Base-by-base conservation (phyloP, 2,113 vertebrate species). In the Sarotherodon lohbergeri region DNA sequence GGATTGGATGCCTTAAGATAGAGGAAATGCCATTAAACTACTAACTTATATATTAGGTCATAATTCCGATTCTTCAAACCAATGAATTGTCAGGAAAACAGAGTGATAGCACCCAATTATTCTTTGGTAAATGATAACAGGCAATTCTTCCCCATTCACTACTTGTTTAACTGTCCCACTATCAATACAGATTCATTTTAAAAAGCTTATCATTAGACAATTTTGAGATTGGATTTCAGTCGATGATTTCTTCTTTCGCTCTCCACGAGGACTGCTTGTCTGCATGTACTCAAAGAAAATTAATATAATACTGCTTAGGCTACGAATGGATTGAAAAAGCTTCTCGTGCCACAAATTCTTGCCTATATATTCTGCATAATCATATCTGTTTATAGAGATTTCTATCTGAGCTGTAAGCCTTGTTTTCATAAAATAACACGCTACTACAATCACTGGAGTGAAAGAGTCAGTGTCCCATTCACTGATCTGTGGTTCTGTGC, bases 381-480 rank as follows among this genome's bases (percentile, higher is more conserved):
- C 27, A 29, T 78, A 52, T 52, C 27, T 52, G 46, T 52, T 78
- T 52, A 52, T n/a, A 52, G 73, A 34, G 46, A 52, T 34, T 52
- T 78, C 46, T 52, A 78, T 78, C 11, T 52, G 27, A 34, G 27
- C 27, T 78, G 43, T 5, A n/a, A 63, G 46, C 12, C 7, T n/a
- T 90, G 81, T 87, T 92, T 89, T 90, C 46, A 90, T 57, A 68
- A 85, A 93, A 86, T 63, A 86, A 63, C 57, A 54, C 14, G 16
- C 6, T 17, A 9, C 56, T 61, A 79, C 78, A 86, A 39, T 83
- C 80, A 78, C 11, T 39, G 71, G 27, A 80, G 84, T 81, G 84
- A 86, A 68, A 32, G 54, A 90, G 66, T 39, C 79, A 82, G 22
- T 29, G 82, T 84, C 86, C 81, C 61, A 66, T 55, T 50, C 27